These are phyloP conservation scores for Sterrhoptilus dennistouni DNA, from an alignment of 2,113 vertebrate species.

Conservation along the genomic window DNA sequence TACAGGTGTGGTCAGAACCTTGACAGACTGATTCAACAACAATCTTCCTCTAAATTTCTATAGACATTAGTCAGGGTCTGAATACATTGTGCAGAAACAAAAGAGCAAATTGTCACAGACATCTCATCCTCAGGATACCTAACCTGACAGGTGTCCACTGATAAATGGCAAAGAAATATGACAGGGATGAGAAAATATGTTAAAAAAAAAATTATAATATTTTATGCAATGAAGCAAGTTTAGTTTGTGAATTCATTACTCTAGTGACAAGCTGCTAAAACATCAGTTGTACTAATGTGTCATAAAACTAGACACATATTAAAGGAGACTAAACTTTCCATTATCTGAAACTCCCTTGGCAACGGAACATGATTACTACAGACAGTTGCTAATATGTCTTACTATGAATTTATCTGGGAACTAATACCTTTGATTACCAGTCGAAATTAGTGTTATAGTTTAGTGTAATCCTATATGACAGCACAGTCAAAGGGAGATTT, in stretches of 20 bases:
- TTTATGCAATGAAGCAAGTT: neutral
- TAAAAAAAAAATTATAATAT: conserved; percentile 31
- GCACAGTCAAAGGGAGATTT: neutral
- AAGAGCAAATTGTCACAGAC: neutral
- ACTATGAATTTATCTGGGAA: conserved; percentile 38
- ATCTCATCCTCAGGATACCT: neutral
- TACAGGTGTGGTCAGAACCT: neutral
- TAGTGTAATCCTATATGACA: neutral
- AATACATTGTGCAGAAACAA: neutral
- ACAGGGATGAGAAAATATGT: neutral
- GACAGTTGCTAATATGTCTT: conserved; percentile 54
- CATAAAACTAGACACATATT: conserved; percentile 64
- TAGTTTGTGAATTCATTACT: conserved; percentile 68
- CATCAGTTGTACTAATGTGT: conserved; percentile 48
- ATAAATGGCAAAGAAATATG: neutral
- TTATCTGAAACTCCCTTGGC: conserved; percentile 56
- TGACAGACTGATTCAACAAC: neutral
- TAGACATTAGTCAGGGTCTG: neutral
- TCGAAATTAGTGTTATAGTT: conserved; percentile 10
- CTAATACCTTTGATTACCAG: conserved; percentile 46
- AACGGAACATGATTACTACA: conserved; percentile 57
- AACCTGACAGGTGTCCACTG: neutral
- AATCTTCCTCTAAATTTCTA: neutral
- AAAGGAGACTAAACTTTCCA: conserved; percentile 67
- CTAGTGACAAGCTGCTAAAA: conserved; percentile 58